Percentiles rank a stretch among this genome's conserved stretches.
Evolutionary conservation across 1,140 invertebrate species (phyloP).

Genomic region (Asbolus verrucosus): DNA sequence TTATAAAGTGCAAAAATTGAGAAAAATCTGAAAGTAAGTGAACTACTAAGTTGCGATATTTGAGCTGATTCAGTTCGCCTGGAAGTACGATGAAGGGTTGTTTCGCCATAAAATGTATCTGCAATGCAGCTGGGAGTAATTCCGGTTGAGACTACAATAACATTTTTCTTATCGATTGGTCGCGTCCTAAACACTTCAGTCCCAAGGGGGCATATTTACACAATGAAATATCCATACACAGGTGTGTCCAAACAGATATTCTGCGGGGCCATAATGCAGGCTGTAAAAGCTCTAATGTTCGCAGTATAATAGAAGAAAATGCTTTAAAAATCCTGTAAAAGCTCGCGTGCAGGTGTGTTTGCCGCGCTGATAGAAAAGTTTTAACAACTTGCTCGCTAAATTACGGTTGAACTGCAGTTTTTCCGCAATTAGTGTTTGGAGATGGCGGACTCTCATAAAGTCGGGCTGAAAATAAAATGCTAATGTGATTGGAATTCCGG

Average conservation of each 20-base stretch:
- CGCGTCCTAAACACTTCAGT: conserved; percentile 21
- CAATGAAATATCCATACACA: conserved; percentile 39
- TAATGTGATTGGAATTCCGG: no score
- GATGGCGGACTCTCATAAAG: no score
- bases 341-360: conserved; percentile 39
- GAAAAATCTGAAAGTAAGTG: no score
- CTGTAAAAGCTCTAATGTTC: conserved; percentile 36
- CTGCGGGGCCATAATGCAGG: conserved; percentile 1
- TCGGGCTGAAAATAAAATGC: no score
- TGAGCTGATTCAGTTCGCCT: no score
- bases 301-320: conserved; percentile 10
- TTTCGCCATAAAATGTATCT: conserved; percentile 30
- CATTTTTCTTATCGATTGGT: conserved; percentile 46
- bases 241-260: conserved; percentile 26
- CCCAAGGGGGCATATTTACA: conserved; percentile 12
- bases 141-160: conserved; percentile 19
- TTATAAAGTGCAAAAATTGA: no score
- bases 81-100: conserved; percentile 11
- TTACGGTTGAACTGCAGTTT: no score
- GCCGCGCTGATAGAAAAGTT: conserved; percentile 26
- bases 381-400: conserved; percentile 29
- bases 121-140: conserved; percentile 34
- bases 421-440: no score
- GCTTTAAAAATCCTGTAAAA: conserved; percentile 38
- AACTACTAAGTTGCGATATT: no score